These are phyloP conservation scores for Cynaeus angustus DNA, from an alignment of 2,888 invertebrate genomes.

Conservation along the genomic window DNA sequence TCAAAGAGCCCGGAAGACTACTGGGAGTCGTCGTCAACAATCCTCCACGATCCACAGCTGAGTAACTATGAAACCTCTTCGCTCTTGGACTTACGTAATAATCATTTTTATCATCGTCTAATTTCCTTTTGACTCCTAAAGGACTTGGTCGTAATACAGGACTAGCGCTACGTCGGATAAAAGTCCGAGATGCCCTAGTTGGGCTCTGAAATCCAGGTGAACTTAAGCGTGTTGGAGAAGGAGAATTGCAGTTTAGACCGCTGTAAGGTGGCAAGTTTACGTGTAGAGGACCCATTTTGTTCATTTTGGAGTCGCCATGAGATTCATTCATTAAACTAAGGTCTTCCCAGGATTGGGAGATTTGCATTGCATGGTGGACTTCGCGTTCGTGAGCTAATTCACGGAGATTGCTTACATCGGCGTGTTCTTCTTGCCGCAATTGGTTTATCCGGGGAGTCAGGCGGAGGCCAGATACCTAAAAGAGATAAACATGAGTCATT, in stretches of 20 bases:
- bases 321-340: constrained; percentile 82
- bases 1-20: constrained; percentile 74
- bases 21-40: constrained; percentile 65
- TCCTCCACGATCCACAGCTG: constrained; percentile 50
- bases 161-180: constrained; percentile 88
- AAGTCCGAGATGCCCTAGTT: constrained; percentile 81
- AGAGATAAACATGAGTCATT: background rate
- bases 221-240: constrained; percentile 67
- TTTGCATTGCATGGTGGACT: constrained; percentile 92
- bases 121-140: constrained; percentile 81
- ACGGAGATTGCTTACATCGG: constrained; percentile 85
- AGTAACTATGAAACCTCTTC: constrained; percentile 70
- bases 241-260: constrained; percentile 67
- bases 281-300: constrained; percentile 71
- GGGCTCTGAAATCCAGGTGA: constrained; percentile 75
- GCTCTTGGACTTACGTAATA: constrained; percentile 69
- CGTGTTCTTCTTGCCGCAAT: constrained; percentile 90
- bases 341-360: constrained; percentile 96
- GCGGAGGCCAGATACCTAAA: constrained; percentile 75
- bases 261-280: constrained; percentile 70
- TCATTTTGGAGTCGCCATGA: constrained; percentile 67
- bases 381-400: constrained; percentile 95
- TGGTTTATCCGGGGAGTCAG: constrained; percentile 91
- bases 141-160: constrained; percentile 89
- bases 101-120: constrained; percentile 74